These are phyloP conservation scores for Amblyjoppa proteus DNA, from an alignment of 2,888 invertebrate genomes.

Conservation along the genomic window DNA sequence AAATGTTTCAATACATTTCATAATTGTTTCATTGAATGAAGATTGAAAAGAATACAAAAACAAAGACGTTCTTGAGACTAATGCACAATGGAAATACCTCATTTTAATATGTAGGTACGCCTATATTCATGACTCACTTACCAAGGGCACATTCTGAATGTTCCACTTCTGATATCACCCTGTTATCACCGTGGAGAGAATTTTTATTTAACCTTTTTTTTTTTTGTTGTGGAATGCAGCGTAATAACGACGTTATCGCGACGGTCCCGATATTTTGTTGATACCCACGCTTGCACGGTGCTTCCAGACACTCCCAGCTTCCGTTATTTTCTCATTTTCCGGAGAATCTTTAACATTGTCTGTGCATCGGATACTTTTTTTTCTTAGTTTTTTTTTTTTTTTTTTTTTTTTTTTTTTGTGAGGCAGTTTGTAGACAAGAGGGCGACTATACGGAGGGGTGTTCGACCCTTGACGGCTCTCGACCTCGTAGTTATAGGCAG, in stretches of 20 bases:
- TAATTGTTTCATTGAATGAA: neutral
- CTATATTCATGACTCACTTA: neutral
- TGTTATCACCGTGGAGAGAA: slow-evolving; percentile 19
- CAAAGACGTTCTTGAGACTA: neutral
- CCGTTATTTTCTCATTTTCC: slow-evolving; percentile 15
- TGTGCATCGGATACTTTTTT: slow-evolving; percentile 11
- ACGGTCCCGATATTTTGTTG: slow-evolving; percentile 1
- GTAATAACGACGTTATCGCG: neutral
- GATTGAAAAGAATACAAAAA: neutral
- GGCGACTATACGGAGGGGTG: slow-evolving; percentile 41
- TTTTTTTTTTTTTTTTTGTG: neutral
- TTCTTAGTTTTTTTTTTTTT: neutral
- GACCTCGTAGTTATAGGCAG: slow-evolving; percentile 52
- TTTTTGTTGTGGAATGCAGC: neutral
- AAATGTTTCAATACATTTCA: too few species aligned
- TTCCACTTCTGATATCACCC: slow-evolving; percentile 7
- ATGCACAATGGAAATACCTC: neutral
- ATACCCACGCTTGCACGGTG: neutral
- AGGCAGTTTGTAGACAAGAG: slow-evolving; percentile 27
- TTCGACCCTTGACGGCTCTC: slow-evolving; percentile 59
- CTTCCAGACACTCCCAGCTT: neutral
- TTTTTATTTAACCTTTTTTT: neutral
- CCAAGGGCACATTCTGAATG: slow-evolving; percentile 18
- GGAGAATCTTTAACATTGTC: slow-evolving; percentile 9
- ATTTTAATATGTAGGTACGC: neutral